phyloP scores from a whole-genome alignment of 2,113 vertebrate genomes.

The Calidris pugnax region DNA sequence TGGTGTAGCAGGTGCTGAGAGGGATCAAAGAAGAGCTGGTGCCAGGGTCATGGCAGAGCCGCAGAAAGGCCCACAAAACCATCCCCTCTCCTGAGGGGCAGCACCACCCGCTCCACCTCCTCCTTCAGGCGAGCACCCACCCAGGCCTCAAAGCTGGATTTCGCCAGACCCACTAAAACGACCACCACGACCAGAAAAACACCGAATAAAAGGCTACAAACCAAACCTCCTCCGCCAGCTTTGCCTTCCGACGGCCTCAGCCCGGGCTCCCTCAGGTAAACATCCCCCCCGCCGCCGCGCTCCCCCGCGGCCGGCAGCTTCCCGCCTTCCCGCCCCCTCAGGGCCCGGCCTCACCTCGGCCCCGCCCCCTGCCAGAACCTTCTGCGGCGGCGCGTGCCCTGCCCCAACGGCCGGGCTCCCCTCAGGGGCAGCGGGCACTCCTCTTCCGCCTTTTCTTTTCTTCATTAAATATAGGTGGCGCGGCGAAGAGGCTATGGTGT shows the following conservation, averaged over 20 bases:
- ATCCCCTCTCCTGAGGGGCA: fast-evolving
- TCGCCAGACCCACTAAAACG: fast-evolving
- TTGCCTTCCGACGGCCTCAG: fast-evolving
- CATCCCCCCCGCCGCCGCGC: fast-evolving
- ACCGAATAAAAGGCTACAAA: not conserved
- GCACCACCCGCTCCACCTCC: fast-evolving
- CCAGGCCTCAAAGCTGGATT: fast-evolving
- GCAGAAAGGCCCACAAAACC: not conserved
- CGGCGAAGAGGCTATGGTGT: fast-evolving
- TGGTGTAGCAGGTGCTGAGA: not conserved
- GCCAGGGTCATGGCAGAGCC: fast-evolving
- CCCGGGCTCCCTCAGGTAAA: fast-evolving
- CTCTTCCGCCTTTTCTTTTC: too few relatives aligned
- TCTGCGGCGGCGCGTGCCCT: fast-evolving
- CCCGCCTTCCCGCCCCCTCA: not conserved
- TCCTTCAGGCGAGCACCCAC: not conserved
- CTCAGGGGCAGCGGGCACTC: fast-evolving
- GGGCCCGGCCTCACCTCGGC: too few relatives aligned
- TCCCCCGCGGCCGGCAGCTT: fast-evolving
- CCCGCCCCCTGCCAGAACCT: not conserved
- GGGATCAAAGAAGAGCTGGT: fast-evolving
- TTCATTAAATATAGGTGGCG: fast-evolving
- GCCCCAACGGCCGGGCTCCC: fast-evolving
- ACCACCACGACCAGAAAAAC: fast-evolving
- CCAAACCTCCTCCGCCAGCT: not conserved